A percentile compares a stretch with the other conserved stretches of the same genome.
These are phyloP conservation scores for Acrossocheilus fasciatus DNA, from an alignment of 2,797 vertebrate genomes.

Conservation along the genomic window DNA sequence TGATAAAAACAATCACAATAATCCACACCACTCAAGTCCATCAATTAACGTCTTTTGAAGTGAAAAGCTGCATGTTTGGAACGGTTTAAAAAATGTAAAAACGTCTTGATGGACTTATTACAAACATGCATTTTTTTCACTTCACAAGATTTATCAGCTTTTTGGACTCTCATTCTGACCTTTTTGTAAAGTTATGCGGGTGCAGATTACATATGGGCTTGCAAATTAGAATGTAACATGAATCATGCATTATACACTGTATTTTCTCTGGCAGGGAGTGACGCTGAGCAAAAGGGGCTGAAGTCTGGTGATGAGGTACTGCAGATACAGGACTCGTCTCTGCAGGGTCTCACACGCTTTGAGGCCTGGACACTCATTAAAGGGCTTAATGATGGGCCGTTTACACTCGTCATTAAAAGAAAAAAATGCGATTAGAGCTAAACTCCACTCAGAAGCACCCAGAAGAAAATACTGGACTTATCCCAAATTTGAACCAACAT, in stretches of 20 bases:
- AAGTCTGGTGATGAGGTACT: slow-evolving; percentile 88
- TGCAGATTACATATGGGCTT: not conserved
- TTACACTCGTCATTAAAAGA: slow-evolving; percentile 78
- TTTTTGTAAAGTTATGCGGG: not conserved
- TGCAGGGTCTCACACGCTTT: slow-evolving; percentile 89
- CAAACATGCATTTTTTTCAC: no score
- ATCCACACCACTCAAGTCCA: not conserved
- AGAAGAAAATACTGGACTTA: not conserved
- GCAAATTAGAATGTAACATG: not conserved
- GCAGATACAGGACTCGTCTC: slow-evolving; percentile 77
- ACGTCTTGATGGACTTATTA: no score
- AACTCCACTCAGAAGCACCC: slow-evolving; percentile 16
- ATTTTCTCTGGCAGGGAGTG: slow-evolving; percentile 72
- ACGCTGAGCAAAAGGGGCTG: slow-evolving; percentile 80
- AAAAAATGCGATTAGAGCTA: slow-evolving; percentile 63
- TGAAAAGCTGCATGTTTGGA: no score
- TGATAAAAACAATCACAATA: not conserved
- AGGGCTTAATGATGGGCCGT: slow-evolving; percentile 84
- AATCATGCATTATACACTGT: not conserved
- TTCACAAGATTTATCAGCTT: no score
- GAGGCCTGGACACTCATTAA: slow-evolving; percentile 94
- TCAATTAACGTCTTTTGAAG: no score
- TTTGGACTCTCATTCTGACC: not conserved
- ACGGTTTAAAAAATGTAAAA: no score
- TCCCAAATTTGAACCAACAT: not conserved